These are phyloP conservation scores for Aramus guarauna DNA, from an alignment of 2,113 vertebrate genomes.

Conservation along the genomic window DNA sequence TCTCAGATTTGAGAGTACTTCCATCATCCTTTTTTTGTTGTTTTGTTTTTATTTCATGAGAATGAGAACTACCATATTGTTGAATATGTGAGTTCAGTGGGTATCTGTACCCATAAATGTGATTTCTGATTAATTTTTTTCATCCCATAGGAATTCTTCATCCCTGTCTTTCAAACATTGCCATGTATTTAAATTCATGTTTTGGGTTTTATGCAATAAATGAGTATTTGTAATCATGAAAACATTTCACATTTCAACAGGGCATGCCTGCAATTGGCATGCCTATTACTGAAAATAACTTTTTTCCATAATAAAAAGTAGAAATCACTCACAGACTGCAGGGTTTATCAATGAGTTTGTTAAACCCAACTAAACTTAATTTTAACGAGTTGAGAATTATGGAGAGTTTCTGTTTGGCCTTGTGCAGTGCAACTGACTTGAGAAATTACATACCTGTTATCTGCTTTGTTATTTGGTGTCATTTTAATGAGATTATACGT, in stretches of 20 bases:
- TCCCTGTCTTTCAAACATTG: conserved; percentile 7
- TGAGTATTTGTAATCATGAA: conserved; percentile 27
- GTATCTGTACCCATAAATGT: not conserved
- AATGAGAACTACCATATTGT: conserved; percentile 58
- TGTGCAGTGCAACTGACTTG: conserved; percentile 67
- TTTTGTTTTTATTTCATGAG: conserved; percentile 17
- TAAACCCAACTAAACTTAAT: conserved; percentile 64
- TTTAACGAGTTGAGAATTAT: conserved; percentile 39
- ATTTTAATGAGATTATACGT: not conserved
- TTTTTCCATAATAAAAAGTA: conserved; percentile 54
- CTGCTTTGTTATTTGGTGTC: not conserved
- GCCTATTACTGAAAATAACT: conserved; percentile 40
- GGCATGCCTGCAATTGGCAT: conserved; percentile 30
- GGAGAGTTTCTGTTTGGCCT: conserved; percentile 65
- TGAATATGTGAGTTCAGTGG: conserved; percentile 52
- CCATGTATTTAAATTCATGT: conserved; percentile 31
- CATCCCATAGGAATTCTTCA: conserved; percentile 22
- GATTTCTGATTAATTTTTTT: not conserved
- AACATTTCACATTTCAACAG: conserved; percentile 36
- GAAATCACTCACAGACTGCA: conserved; percentile 50
- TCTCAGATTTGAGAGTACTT: conserved; percentile 14
- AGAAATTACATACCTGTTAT: not conserved
- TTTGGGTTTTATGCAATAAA: conserved; percentile 26
- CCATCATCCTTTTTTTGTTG: not conserved
- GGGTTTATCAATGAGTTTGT: conserved; percentile 49